phyloP scores from a whole-genome alignment of 2,888 invertebrate species.

The Podotricha telesiphe region DNA sequence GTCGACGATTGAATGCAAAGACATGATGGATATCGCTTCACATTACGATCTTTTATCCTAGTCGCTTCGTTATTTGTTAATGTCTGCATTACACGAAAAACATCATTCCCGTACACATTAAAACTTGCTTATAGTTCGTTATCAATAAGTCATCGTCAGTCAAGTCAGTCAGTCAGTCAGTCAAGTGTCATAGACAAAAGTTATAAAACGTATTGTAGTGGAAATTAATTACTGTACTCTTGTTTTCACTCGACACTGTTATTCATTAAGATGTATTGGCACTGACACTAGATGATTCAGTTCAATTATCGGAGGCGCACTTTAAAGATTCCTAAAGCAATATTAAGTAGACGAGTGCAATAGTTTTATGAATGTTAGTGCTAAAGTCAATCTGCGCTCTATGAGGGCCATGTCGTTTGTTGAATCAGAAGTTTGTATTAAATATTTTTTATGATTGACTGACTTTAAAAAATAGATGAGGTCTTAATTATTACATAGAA shows the following conservation, averaged over 20 bases:
- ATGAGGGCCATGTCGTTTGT: neutral
- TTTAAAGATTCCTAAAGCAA: slow-evolving; percentile 27
- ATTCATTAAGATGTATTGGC: slow-evolving; percentile 39
- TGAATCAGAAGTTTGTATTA: too few species aligned
- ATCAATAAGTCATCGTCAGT: slow-evolving; percentile 36
- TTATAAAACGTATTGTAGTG: slow-evolving; percentile 30
- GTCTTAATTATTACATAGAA: too few species aligned
- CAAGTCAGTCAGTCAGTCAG: too few species aligned
- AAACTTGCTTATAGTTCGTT: slow-evolving; percentile 32
- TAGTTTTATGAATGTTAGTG: slow-evolving; percentile 35
- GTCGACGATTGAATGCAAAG: slow-evolving; percentile 58
- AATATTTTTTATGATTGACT: too few species aligned
- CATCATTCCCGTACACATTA: slow-evolving; percentile 36
- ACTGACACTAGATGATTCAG: slow-evolving; percentile 37
- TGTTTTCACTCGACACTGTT: slow-evolving; percentile 35
- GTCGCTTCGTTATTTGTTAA: slow-evolving; percentile 54
- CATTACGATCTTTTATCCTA: slow-evolving; percentile 58
- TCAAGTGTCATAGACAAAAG: slow-evolving; percentile 29
- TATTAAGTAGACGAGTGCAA: slow-evolving; percentile 31
- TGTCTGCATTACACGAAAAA: slow-evolving; percentile 37
- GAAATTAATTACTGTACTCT: slow-evolving; percentile 35
- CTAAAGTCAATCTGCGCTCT: slow-evolving; percentile 22
- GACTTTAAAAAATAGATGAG: too few species aligned
- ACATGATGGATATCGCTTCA: slow-evolving; percentile 60
- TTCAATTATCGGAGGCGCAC: slow-evolving; percentile 29